These are phyloP conservation scores for Acleris emargana DNA, from an alignment of 2,888 invertebrate species.

Conservation along the genomic window DNA sequence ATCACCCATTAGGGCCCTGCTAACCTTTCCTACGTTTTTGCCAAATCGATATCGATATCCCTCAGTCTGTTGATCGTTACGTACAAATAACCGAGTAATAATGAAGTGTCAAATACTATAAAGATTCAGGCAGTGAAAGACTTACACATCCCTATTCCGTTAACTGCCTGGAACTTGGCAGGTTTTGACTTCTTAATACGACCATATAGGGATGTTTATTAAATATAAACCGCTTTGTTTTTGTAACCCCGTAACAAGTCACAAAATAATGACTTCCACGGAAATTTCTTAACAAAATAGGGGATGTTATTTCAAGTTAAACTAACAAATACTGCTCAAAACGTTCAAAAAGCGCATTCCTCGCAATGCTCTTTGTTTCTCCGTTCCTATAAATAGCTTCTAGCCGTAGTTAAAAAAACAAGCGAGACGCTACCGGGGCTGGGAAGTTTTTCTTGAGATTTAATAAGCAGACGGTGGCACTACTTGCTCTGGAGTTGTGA, in stretches of 20 bases:
- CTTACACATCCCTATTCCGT: no score
- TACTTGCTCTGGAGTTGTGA: slow-evolving; percentile 3
- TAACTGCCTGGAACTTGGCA: no score
- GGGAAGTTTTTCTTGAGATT: slow-evolving; percentile 32
- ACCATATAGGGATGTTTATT: no score
- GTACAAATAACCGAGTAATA: no score
- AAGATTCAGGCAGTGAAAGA: no score
- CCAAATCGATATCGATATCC: no score
- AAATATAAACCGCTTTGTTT: neutral
- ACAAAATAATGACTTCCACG: neutral
- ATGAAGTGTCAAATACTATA: no score
- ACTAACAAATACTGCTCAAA: neutral
- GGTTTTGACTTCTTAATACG: no score
- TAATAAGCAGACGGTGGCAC: slow-evolving; percentile 32
- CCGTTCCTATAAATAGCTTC: slow-evolving; percentile 35
- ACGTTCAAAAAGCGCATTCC: slow-evolving; percentile 27
- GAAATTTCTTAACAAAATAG: neutral
- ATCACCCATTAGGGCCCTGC: no score
- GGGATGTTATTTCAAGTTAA: neutral
- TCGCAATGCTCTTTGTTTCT: slow-evolving; percentile 26
- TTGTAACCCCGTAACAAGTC: neutral
- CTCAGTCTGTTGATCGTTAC: no score
- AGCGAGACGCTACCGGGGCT: slow-evolving; percentile 18
- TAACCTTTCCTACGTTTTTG: no score
- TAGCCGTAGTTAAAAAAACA: slow-evolving; percentile 31